Conservation (phyloP, 2,888 invertebrate genomes). For the Callinectes sapidus region DNA sequence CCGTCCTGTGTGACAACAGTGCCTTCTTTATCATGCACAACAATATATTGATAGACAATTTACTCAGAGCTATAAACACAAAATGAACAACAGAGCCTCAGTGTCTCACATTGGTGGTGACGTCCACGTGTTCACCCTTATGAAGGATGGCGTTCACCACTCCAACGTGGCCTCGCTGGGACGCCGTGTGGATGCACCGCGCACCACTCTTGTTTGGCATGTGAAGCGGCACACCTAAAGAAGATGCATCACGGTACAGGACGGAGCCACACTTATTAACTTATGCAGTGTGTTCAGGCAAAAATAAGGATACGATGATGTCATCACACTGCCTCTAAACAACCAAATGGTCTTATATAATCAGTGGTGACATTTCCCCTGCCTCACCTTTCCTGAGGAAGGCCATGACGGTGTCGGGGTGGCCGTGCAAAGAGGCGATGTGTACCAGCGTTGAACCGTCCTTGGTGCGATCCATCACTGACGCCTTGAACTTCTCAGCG, state of each 20-base stretch:
- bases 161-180: constrained; percentile 96
- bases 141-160: constrained; percentile 96
- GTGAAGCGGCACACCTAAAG: constrained; percentile 92
- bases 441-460: constrained; percentile 99
- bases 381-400: constrained; percentile 88
- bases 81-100: background rate
- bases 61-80: background rate
- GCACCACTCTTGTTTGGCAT: constrained; percentile 99
- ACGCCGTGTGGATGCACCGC: constrained; percentile 97
- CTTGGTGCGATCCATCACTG: constrained; percentile 95
- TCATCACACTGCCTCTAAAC: background rate
- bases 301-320: background rate
- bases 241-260: background rate
- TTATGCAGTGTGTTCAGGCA: background rate
- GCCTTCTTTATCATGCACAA: background rate
- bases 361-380: background rate
- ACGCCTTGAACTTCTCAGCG: constrained; percentile 98
- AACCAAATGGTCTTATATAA: background rate
- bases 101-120: constrained; percentile 90
- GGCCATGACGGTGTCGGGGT: constrained; percentile 98
- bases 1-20: constrained; percentile 85
- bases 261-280: background rate
- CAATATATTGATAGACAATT: background rate
- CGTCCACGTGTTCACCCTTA: constrained; percentile 97
- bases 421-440: constrained; percentile 96